Evolutionary conservation across 2,888 invertebrate genomes (phyloP).

Genomic region (Tipula unca): DNA sequence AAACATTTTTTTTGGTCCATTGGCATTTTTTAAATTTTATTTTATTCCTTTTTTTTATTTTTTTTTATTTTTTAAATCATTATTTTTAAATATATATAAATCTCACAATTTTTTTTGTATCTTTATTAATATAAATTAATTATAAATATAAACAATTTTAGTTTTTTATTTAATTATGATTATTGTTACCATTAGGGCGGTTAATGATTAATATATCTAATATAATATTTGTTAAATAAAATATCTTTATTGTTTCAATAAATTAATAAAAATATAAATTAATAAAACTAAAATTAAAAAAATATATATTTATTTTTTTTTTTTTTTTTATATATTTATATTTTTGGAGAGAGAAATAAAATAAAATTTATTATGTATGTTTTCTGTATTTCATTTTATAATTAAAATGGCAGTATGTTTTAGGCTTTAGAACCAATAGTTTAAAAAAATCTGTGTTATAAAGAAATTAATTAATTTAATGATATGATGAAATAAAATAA

Average conservation of each 20-base stretch:
- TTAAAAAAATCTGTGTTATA: neutral
- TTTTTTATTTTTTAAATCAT: neutral
- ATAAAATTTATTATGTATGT: neutral
- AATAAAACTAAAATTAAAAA: neutral
- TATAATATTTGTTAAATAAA: neutral
- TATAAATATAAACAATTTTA: neutral
- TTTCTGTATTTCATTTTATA: neutral
- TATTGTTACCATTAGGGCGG: constrained; percentile 25
- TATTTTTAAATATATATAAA: constrained; percentile 8
- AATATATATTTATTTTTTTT: neutral
- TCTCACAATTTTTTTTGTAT: neutral
- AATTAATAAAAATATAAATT: neutral
- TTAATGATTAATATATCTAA: neutral
- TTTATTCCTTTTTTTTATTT: neutral
- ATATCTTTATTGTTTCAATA: neutral
- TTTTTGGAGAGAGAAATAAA: neutral
- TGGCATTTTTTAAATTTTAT: neutral
- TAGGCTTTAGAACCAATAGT: neutral
- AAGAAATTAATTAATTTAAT: neutral
- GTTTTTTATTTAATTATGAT: constrained; percentile 18
- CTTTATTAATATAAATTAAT: constrained; percentile 14
- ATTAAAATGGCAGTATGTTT: neutral
- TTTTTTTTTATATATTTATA: neutral
- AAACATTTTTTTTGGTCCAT: constrained; percentile 16
- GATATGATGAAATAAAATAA: neutral